Conservation (phyloP, 1,140 invertebrate genomes). For the Trypoxylus dichotomus region DNA sequence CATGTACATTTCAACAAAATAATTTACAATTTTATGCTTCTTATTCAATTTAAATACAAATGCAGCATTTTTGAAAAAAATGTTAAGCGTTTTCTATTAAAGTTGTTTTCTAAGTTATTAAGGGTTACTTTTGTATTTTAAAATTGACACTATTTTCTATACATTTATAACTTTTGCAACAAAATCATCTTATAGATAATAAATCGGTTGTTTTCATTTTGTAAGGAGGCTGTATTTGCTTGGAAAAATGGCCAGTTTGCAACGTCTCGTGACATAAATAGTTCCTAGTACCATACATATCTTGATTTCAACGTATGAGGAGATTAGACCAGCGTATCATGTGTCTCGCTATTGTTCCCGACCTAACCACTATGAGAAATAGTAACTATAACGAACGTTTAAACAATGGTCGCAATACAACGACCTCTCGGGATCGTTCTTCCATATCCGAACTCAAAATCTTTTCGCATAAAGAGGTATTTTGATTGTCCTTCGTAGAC, state of each 20-base stretch:
- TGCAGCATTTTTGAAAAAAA: too few relatives aligned
- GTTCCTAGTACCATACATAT: neutral
- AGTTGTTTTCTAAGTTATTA: too few relatives aligned
- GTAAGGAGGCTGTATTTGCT: too few relatives aligned
- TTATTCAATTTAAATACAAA: too few relatives aligned
- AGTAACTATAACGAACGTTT: neutral
- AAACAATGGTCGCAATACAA: neutral
- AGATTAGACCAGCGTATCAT: constrained; percentile 1
- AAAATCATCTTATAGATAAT: too few relatives aligned
- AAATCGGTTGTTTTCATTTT: too few relatives aligned
- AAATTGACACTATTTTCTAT: too few relatives aligned
- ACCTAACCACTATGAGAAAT: constrained; percentile 15
- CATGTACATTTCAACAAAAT: too few relatives aligned
- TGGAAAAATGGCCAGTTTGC: neutral
- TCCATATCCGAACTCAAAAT: neutral
- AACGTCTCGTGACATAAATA: neutral
- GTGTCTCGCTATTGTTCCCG: constrained; percentile 13
- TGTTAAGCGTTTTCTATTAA: too few relatives aligned
- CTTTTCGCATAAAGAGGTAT: neutral
- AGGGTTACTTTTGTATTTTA: too few relatives aligned
- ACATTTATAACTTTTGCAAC: too few relatives aligned
- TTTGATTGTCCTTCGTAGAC: neutral
- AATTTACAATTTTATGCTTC: too few relatives aligned
- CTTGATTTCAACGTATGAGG: neutral
- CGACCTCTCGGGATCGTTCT: neutral